Evolutionary conservation across 2,113 vertebrate species (phyloP).

Genomic region (Peromyscus californicus): DNA sequence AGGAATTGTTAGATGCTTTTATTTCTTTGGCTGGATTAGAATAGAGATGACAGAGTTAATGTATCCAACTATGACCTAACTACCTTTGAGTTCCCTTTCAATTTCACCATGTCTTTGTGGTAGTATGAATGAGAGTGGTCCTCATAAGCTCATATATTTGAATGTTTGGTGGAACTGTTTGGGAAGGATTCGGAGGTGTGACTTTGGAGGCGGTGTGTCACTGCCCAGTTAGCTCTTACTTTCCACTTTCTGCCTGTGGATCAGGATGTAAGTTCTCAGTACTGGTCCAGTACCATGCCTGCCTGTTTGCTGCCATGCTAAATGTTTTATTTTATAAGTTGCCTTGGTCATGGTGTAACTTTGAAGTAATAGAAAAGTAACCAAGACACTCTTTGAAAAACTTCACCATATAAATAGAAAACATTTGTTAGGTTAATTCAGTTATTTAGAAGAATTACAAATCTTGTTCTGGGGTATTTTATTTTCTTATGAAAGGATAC

Average conservation of each 20-base stretch:
- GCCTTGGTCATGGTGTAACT: not conserved
- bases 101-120: not conserved
- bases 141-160: not conserved
- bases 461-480: constrained; percentile 18
- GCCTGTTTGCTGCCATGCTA: not conserved
- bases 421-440: not conserved
- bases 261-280: not conserved
- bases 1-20: not conserved
- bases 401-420: not conserved
- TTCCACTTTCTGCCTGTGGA: not conserved
- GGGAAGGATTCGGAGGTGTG: not conserved
- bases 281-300: not conserved
- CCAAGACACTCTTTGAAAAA: not conserved
- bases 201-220: not conserved
- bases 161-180: not conserved
- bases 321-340: not conserved
- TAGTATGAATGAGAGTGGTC: not conserved
- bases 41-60: not conserved
- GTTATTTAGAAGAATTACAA: not conserved
- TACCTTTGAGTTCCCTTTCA: not conserved
- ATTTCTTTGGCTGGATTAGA: not conserved
- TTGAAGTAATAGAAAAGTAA: not conserved
- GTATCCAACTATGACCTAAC: fast-evolving
- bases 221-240: not conserved
- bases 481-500: constrained; percentile 8